Base-by-base conservation (phyloP, 1,140 invertebrate genomes). In the Drosophila pachea region DNA sequence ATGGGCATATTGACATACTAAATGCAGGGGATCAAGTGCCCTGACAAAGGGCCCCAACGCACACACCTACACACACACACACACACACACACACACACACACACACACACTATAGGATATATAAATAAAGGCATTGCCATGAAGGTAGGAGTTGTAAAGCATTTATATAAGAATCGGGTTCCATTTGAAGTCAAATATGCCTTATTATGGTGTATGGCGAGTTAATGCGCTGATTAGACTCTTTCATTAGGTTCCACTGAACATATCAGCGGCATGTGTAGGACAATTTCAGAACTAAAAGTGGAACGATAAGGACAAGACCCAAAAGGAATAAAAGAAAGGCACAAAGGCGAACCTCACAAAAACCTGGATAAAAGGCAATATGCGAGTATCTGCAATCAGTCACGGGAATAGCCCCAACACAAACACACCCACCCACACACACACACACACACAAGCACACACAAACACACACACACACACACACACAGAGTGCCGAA, bases 1-100 rank as follows among this genome's bases (percentile, higher is more conserved):
- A 70, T 76, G 68, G 72, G 49, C 74, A 61, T 84, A 83, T 83
- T 84, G 78, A 84, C 79, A 84, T 58, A 83, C 78, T 84, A 65
- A 78, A 78, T 68, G 65, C 78, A 83, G 63, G 67, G 79, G 62
- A 83, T 83, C 79, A 83, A 83, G 79, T 76, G 68, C 36, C 63
- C 45, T 55, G 40, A 67, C 78, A 75, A 78, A 58, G 42, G 64
- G 66, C 71, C 63, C 45, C 61, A 72, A 35, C 63, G 22, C 22
- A 22, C 22, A 22, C 22, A 22, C 22, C 22, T 22, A 22, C 22
- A 22, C 40, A 31, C 65, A 49, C 36, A 8, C 43, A 16, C 12
- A 22, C 16, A 45, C 43, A 8, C 22, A 22, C 22, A 22, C 22
- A 22, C 22, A n/a, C n/a, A n/a, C n/a, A n/a, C n/a, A n/a, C n/a